These are phyloP conservation scores for Lepidurus packardi DNA, from an alignment of 1,140 invertebrate genomes.

Conservation along the genomic window DNA sequence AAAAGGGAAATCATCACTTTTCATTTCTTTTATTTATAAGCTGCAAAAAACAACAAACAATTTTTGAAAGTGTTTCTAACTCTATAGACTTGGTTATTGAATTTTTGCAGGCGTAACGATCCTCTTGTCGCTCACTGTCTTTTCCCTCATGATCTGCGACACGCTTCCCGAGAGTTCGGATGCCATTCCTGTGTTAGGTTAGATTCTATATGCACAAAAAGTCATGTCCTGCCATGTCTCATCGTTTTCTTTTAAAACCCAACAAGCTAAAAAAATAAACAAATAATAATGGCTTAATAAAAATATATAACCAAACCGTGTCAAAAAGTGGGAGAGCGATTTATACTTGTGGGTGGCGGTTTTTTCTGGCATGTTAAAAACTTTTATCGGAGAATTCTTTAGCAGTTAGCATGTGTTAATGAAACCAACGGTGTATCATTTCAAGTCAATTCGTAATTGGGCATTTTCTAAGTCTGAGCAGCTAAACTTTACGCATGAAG, in stretches of 20 bases:
- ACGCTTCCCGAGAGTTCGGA: conserved; percentile 64
- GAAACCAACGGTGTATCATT: no score
- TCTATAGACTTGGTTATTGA: conserved; percentile 22
- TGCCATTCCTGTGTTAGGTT: conserved; percentile 64
- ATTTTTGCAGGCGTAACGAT: conserved; percentile 62
- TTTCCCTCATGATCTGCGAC: conserved; percentile 63
- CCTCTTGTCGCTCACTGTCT: conserved; percentile 66
- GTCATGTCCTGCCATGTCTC: conserved; percentile 13
- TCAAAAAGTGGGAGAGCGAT: conserved; percentile 14
- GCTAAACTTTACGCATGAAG: background rate
- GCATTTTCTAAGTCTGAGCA: background rate
- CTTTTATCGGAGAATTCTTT: no score
- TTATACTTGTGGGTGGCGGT: conserved; percentile 3
- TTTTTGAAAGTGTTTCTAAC: background rate
- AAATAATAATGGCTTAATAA: background rate
- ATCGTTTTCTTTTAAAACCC: background rate
- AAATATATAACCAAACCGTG: background rate
- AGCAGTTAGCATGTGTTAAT: no score
- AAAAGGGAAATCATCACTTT: conserved; percentile 34
- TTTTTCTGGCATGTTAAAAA: background rate
- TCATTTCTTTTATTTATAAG: conserved; percentile 5
- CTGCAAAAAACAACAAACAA: background rate
- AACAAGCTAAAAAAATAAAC: background rate
- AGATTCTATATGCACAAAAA: conserved; percentile 38
- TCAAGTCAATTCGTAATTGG: background rate